A percentile compares a stretch with the other conserved stretches of the same genome.
Evolutionary conservation across 1,140 invertebrate species (phyloP).

Genomic region (Pachypsylla venusta): DNA sequence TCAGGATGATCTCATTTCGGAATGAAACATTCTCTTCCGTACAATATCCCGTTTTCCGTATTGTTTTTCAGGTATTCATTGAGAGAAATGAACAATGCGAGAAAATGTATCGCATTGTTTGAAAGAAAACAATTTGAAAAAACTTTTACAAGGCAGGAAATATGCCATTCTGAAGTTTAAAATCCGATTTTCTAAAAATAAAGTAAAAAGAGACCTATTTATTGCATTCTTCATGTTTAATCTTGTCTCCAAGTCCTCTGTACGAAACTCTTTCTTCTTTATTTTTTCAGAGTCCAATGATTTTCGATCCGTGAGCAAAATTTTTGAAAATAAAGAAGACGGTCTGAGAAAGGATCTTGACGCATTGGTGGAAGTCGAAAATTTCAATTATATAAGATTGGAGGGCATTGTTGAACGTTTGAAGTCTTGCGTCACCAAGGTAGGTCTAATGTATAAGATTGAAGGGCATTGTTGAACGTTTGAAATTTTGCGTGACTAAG

Average conservation of each 20-base stretch:
- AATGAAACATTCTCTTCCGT: too few species aligned
- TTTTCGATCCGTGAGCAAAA: not conserved
- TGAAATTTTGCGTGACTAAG: constrained; percentile 11
- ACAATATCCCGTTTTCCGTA: too few species aligned
- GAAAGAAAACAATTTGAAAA: too few species aligned
- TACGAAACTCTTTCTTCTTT: not conserved
- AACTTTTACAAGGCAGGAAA: too few species aligned
- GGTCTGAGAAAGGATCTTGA: not conserved
- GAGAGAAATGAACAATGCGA: too few species aligned
- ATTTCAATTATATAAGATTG: not conserved
- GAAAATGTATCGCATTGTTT: too few species aligned
- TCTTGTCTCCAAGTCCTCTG: not conserved
- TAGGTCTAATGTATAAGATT: not conserved
- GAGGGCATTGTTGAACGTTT: constrained; percentile 3
- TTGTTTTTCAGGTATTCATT: too few species aligned
- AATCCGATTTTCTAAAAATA: too few species aligned
- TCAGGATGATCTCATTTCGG: too few species aligned
- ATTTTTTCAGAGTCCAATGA: not conserved
- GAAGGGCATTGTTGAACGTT: not conserved
- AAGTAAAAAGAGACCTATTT: too few species aligned
- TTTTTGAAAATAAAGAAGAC: not conserved
- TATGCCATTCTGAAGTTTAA: too few species aligned
- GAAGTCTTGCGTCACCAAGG: constrained; percentile 11
- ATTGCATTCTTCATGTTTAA: too few species aligned
- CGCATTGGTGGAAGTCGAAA: not conserved